Evolutionary conservation across 2,113 vertebrate species (phyloP), one percentile per base, ranked within the genome.

Genomic region (Dasyurus viverrinus): DNA sequence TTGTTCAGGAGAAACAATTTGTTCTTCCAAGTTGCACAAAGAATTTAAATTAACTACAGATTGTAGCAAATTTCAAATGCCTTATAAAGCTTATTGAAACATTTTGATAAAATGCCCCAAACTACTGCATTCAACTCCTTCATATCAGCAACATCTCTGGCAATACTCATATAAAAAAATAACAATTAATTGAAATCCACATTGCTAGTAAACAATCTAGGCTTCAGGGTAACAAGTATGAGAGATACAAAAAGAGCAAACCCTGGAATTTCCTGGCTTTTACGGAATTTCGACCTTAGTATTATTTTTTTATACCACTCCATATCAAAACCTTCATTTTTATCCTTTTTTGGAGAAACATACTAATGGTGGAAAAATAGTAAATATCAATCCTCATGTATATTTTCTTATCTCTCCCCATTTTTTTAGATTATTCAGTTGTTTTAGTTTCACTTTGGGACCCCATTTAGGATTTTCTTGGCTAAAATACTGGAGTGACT

Each of bases 31-130:
- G 52, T 47, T 27, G 2, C 93, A 89, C 68, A 95, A 95, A 54
- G 53, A 76, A 68, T 53, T 90, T 54, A 94, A 95, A 91, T 92
- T 91, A 93, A 89, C 46, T 93, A 95, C 10, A 95, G 76, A 91
- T 48, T 92, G 12, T 25, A 89, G 22, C 50, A 55, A 92, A 50
- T 76, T 96, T 96, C 93, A 91, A 96, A 55, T 50, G 48, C 3
- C 22, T 84, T 89, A 89, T 89, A 89, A 91, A 90, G 54, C 92
- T 84, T 42, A 84, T 84, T 84, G n/a, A 84, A 84, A 84, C 19
- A 22, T 84, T 42, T 42, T 84, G 89, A 52, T 84, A 90, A 90
- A 90, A 50, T n/a, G 89, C 48, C 89, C 89, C 50, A 52, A 90
- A 48, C 48, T 90, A 52, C 89, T 90, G 89, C 89, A 50, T 52